phyloP scores from a whole-genome alignment of 2,888 invertebrate genomes.

The Marronus borbonicus region DNA sequence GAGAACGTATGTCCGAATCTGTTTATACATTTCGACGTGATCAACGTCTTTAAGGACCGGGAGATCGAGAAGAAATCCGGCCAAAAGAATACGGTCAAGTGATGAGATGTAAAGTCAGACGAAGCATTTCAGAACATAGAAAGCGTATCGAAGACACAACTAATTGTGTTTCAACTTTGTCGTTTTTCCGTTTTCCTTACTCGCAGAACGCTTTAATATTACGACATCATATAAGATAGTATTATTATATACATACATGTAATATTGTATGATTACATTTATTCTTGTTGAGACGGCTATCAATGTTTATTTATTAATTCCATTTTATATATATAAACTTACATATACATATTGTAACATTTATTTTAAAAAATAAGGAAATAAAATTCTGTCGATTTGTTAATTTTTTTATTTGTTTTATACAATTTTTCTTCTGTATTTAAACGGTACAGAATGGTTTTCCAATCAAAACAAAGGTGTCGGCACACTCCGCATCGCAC shows the following conservation, averaged over 20 bases:
- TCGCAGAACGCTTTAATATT: constrained; percentile 33
- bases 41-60: constrained; percentile 73
- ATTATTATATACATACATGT: constrained; percentile 36
- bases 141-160: constrained; percentile 15
- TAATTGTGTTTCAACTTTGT: constrained; percentile 36
- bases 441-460: no score
- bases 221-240: constrained; percentile 27
- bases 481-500: no score
- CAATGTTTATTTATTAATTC: constrained; percentile 43
- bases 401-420: not conserved
- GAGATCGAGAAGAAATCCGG: constrained; percentile 26
- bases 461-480: no score
- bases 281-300: constrained; percentile 44
- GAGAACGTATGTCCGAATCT: constrained; percentile 74
- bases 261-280: constrained; percentile 29
- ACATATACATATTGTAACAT: constrained; percentile 13
- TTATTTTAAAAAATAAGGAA: constrained; percentile 40
- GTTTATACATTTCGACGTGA: constrained; percentile 84
- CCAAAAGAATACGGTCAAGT: constrained; percentile 28
- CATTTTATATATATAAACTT: constrained; percentile 22
- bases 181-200: constrained; percentile 18
- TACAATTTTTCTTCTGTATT: no score
- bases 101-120: constrained; percentile 12
- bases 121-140: not conserved
- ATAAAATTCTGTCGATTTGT: constrained; percentile 41